These are phyloP conservation scores for Agrochola circellaris DNA, from an alignment of 2,888 invertebrate genomes.

Conservation along the genomic window DNA sequence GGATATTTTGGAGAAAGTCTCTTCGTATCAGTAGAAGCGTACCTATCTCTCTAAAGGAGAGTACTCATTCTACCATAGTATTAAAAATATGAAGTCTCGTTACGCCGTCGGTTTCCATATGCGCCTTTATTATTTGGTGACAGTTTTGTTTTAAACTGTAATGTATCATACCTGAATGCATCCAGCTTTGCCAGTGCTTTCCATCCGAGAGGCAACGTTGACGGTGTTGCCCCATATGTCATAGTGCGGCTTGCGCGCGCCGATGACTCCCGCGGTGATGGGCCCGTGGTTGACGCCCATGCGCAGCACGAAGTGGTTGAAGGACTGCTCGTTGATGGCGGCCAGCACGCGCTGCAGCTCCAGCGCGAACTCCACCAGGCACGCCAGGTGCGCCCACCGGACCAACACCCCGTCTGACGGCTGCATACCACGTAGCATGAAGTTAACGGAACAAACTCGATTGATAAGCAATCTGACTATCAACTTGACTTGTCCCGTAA, in stretches of 20 bases:
- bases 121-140: neutral
- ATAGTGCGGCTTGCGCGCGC: conserved; percentile 98
- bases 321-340: conserved; percentile 98
- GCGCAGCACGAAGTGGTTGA: conserved; percentile 98
- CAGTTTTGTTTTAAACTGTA: neutral
- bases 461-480: neutral
- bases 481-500: neutral
- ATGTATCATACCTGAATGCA: conserved; percentile 94
- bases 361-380: conserved; percentile 97
- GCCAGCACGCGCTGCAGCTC: conserved; percentile 97
- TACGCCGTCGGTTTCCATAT: neutral
- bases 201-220: conserved; percentile 99
- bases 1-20: neutral
- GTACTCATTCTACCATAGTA: neutral
- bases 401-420: conserved; percentile 93
- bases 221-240: conserved; percentile 99
- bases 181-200: conserved; percentile 98
- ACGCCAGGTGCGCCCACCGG: conserved; percentile 96
- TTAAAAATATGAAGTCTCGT: neutral
- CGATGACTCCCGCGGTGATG: conserved; percentile 98
- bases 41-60: neutral
- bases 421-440: conserved; percentile 75
- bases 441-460: neutral
- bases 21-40: neutral
- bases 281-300: conserved; percentile 99